Evolutionary conservation across 2,113 vertebrate species (phyloP).

Genomic region (Clupea harengus): DNA sequence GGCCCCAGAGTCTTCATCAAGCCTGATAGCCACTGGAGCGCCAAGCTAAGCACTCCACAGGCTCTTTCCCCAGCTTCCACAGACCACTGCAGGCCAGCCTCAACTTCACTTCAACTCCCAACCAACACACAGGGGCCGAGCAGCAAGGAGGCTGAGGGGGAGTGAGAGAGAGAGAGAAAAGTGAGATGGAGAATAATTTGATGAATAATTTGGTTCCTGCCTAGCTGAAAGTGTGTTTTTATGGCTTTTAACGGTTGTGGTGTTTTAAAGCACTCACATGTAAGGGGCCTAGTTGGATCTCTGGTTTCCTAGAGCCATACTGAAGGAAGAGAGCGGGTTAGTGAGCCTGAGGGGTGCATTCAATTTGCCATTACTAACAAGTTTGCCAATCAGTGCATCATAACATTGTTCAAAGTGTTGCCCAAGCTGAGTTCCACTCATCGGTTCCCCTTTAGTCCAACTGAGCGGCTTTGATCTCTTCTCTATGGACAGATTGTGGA

Average conservation of each 20-base stretch:
- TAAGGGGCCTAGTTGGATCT: background rate
- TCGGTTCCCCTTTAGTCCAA: background rate
- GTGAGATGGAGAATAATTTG: background rate
- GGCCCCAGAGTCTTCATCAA: constrained; percentile 20
- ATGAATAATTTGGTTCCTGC: background rate
- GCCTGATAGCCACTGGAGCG: background rate
- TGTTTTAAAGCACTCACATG: too few species aligned
- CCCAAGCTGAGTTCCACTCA: background rate
- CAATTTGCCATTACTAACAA: constrained; percentile 25
- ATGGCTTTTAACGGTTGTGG: too few species aligned
- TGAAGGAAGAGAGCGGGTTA: too few species aligned
- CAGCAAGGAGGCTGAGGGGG: background rate
- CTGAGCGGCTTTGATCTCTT: background rate
- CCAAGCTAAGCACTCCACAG: background rate
- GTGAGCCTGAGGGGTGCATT: too few species aligned
- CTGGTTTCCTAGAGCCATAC: background rate
- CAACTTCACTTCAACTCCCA: background rate
- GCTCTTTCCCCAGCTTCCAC: background rate
- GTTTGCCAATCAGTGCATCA: constrained; percentile 32
- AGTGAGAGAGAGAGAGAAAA: background rate
- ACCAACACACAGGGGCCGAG: background rate
- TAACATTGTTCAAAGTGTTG: background rate
- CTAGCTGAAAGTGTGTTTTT: background rate
- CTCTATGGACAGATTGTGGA: background rate
- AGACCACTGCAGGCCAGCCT: background rate